Conservation (phyloP, 2,113 vertebrate species). For the Archocentrus centrarchus region DNA sequence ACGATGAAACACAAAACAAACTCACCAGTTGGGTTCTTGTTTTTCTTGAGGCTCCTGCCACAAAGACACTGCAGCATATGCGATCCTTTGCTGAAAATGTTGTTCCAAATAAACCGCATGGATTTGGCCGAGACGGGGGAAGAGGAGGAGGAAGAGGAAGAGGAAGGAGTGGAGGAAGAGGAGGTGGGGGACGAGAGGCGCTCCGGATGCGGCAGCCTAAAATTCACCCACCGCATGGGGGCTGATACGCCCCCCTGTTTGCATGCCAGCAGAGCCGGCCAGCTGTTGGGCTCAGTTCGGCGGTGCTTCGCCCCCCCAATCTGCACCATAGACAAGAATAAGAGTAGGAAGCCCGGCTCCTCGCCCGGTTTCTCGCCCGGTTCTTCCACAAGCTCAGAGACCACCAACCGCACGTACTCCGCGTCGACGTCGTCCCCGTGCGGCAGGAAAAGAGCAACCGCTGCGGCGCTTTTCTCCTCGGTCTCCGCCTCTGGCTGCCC, state of each 20-base stretch:
- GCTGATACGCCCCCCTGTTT: conserved; percentile 92
- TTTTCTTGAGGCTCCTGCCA: conserved; percentile 99
- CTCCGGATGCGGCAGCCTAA: conserved; percentile 94
- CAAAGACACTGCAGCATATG: conserved; percentile 99
- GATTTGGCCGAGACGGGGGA: conserved; percentile 92
- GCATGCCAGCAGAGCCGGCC: conserved; percentile 93
- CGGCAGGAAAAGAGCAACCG: conserved; percentile 86
- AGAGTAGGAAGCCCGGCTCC: conserved; percentile 86
- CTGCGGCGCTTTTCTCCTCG: conserved; percentile 77
- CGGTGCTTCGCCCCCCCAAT: conserved; percentile 86
- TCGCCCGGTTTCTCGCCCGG: conserved; percentile 66
- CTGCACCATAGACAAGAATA: conserved; percentile 92
- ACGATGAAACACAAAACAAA: conserved; percentile 39
- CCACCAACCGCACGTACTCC: conserved; percentile 74
- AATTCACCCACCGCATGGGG: conserved; percentile 94
- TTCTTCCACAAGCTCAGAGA: conserved; percentile 52
- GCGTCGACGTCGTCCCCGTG: conserved; percentile 88
- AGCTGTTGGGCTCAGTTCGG: conserved; percentile 88
- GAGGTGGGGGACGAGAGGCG: conserved; percentile 87
- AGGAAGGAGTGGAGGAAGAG: conserved; percentile 35
- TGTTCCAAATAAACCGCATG: conserved; percentile 99
- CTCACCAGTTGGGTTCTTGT: conserved; percentile 99
- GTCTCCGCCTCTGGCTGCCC: conserved; percentile 55
- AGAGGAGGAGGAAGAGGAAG: conserved; percentile 56
- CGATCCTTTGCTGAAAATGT: conserved; percentile 99